These are phyloP conservation scores for Mellilla xanthometata DNA, from an alignment of 2,888 invertebrate genomes.

Conservation along the genomic window DNA sequence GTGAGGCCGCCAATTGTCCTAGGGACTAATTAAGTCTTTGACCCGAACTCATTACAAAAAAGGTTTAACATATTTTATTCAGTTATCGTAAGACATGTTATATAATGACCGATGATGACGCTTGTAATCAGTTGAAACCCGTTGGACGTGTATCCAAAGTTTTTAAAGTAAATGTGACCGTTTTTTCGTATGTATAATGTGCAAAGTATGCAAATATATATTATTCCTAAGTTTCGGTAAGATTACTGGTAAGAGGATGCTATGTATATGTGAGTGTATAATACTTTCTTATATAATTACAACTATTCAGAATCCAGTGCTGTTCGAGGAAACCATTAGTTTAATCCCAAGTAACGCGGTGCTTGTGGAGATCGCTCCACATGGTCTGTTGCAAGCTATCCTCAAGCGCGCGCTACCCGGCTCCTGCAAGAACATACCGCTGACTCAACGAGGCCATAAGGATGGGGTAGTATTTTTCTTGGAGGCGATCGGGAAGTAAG, in stretches of 20 bases:
- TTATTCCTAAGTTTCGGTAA: too few species aligned
- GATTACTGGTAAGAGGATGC: too few species aligned
- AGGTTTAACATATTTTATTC: too few species aligned
- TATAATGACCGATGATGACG: too few species aligned
- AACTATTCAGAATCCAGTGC: conserved; percentile 79
- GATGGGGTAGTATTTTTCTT: conserved; percentile 83
- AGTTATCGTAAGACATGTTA: too few species aligned
- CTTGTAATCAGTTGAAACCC: too few species aligned
- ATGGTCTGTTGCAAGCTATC: conserved; percentile 94
- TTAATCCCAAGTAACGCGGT: conserved; percentile 91
- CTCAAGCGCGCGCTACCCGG: conserved; percentile 87
- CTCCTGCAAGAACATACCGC: conserved; percentile 85
- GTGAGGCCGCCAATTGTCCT: too few species aligned
- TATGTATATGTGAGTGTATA: too few species aligned
- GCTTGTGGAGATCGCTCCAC: conserved; percentile 94
- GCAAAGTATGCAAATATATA: too few species aligned
- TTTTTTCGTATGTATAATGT: too few species aligned
- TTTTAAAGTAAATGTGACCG: background rate
- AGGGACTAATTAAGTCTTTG: too few species aligned
- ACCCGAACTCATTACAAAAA: too few species aligned
- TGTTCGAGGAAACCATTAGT: conserved; percentile 90
- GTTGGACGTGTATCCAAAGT: background rate
- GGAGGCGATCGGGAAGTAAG: conserved; percentile 85
- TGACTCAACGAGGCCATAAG: conserved; percentile 87
- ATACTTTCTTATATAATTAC: background rate